Base-by-base conservation (phyloP, 64 coral and sea anemone genomes). In the Pocillopora verrucosa region DNA sequence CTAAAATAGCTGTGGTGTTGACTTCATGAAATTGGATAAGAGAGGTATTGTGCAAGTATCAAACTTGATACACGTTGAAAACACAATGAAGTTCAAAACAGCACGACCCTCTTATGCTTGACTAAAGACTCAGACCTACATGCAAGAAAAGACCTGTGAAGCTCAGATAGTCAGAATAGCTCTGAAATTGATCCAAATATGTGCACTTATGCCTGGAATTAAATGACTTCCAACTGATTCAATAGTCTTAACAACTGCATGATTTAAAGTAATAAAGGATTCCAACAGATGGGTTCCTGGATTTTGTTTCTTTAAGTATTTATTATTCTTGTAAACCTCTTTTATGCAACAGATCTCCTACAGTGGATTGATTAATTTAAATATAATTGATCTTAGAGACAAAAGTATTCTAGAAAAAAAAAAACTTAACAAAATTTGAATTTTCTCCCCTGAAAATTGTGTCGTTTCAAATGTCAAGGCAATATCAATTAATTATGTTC, bases 1-100 rank as follows among this genome's bases (percentile, higher is more conserved):
- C 64, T 37, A 85, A 85, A 56, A 85, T 85, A 85, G 37, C 82
- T 20, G 11, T 36, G 57, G 82, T 85, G 63, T 72, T 85, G 65
- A 85, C 20, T 24, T 12, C 38, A 2, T 26, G 37, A 56, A 85
- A 85, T 38, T 68, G 13, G 82, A 72, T 72, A 85, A 85, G 64
- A 30, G 22, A 58, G 19, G 57, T 85, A 85, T 85, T 72, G 61
- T 9, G 24, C 38, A 1, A 72, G 20, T 24, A 70, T 70, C 25
- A 20, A 70, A 70, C 67, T 20, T 70, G 67, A 70, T n/a, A 70
- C 67, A 70, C 10, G 19, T 25, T 70, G 67, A 70, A 30, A 70
- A 24, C 67, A 70, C 67, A 25, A 25, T 9, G 25, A 0, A 57
- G 38, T 16, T 20, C 65, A 85, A 67, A 85, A 85, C 82, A 85